Evolutionary conservation across 2,888 invertebrate species (phyloP).

Genomic region (Aplocera efformata): DNA sequence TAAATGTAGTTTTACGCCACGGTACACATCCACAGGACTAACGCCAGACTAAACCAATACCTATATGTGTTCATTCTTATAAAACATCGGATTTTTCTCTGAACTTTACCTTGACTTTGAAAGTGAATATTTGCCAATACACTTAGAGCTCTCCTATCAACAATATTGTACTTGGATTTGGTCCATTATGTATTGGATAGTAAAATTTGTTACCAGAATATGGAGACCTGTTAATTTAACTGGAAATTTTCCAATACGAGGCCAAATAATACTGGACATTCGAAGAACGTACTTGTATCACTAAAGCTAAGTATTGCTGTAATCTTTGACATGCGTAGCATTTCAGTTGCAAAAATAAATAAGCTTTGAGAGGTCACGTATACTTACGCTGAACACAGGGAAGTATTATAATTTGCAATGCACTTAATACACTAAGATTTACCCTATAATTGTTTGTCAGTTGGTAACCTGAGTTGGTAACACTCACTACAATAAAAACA

Average conservation of each 20-base stretch:
- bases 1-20: slow-evolving; percentile 19
- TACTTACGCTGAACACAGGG: slow-evolving; percentile 30
- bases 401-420: slow-evolving; percentile 40
- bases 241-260: background rate
- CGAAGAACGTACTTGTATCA: background rate
- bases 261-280: slow-evolving; percentile 4
- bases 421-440: slow-evolving; percentile 27
- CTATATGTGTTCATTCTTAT: slow-evolving; percentile 40
- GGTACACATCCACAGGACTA: slow-evolving; percentile 39
- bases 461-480: too few species aligned
- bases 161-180: slow-evolving; percentile 8
- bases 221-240: slow-evolving; percentile 12
- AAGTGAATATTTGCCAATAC: slow-evolving; percentile 26
- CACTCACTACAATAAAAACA: too few species aligned
- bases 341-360: background rate
- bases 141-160: slow-evolving; percentile 19
- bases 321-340: slow-evolving; percentile 10
- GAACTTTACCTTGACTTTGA: slow-evolving; percentile 46
- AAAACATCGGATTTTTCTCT: slow-evolving; percentile 40
- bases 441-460: slow-evolving; percentile 30
- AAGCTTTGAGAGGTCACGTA: slow-evolving; percentile 28
- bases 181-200: slow-evolving; percentile 14
- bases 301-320: too few species aligned
- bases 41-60: slow-evolving; percentile 45
- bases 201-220: slow-evolving; percentile 17